Conservation (phyloP, 2,113 vertebrate species). For the Sylvietta virens region DNA sequence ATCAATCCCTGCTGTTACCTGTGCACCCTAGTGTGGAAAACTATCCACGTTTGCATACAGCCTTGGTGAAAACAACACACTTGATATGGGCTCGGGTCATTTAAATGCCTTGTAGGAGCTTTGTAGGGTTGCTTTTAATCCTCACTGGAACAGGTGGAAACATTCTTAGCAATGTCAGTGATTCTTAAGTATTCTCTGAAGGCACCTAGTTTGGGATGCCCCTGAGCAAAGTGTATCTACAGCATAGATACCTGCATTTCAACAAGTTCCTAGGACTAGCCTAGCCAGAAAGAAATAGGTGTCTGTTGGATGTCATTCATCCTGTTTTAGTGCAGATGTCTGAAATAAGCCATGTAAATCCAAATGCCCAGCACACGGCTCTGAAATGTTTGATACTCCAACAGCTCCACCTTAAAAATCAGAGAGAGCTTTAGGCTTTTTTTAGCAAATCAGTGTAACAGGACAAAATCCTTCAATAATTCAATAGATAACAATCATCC, state of each 20-base stretch:
- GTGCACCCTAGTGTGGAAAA: neutral
- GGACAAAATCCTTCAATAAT: neutral
- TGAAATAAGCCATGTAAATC: neutral
- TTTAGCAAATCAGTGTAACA: neutral
- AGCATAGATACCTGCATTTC: neutral
- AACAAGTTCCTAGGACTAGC: neutral
- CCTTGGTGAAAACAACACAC: neutral
- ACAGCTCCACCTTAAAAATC: slow-evolving; percentile 30
- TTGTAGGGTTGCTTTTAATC: neutral
- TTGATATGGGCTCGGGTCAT: neutral
- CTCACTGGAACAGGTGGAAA: neutral
- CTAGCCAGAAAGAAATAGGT: neutral
- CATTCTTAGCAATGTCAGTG: neutral
- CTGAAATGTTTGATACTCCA: neutral
- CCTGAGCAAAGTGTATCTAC: neutral
- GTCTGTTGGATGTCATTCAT: neutral
- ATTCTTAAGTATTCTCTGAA: neutral
- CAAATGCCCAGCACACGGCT: slow-evolving; percentile 13
- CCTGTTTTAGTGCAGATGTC: neutral
- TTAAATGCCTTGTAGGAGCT: neutral
- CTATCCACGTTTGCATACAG: neutral
- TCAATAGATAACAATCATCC: neutral
- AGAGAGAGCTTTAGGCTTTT: neutral
- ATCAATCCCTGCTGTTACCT: neutral
- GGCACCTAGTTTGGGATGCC: neutral